These are phyloP conservation scores for Agrypnia vestita DNA, from an alignment of 1,140 invertebrate genomes.

Conservation along the genomic window DNA sequence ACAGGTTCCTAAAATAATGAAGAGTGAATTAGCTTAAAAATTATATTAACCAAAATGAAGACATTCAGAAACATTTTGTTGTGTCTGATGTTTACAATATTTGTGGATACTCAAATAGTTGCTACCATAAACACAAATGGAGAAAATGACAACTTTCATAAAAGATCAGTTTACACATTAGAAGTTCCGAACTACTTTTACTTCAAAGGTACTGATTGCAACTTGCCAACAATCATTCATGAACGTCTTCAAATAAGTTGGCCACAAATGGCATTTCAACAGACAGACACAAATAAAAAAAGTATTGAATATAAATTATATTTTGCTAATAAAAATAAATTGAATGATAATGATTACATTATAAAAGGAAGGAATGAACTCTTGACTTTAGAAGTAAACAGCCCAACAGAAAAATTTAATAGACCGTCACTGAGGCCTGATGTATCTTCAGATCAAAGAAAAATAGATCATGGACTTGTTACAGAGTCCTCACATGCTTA, in stretches of 20 bases:
- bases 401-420: background rate
- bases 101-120: no score
- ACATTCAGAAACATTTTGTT: no score
- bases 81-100: no score
- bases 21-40: no score
- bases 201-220: conserved; percentile 25
- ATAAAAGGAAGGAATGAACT: background rate
- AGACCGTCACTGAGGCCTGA: background rate
- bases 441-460: background rate
- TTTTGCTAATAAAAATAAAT: background rate
- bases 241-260: conserved; percentile 29
- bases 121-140: no score
- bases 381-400: background rate
- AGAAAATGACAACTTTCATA: no score
- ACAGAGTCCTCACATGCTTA: no score
- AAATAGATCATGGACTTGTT: no score
- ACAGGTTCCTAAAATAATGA: no score
- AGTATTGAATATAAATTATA: background rate
- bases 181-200: conserved; percentile 18
- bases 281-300: background rate
- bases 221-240: conserved; percentile 16
- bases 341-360: background rate
- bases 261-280: background rate
- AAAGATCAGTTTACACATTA: background rate
- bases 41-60: no score